phyloP scores from a whole-genome alignment of 2,888 invertebrate genomes.

The Caenorhabditis sp. region DNA sequence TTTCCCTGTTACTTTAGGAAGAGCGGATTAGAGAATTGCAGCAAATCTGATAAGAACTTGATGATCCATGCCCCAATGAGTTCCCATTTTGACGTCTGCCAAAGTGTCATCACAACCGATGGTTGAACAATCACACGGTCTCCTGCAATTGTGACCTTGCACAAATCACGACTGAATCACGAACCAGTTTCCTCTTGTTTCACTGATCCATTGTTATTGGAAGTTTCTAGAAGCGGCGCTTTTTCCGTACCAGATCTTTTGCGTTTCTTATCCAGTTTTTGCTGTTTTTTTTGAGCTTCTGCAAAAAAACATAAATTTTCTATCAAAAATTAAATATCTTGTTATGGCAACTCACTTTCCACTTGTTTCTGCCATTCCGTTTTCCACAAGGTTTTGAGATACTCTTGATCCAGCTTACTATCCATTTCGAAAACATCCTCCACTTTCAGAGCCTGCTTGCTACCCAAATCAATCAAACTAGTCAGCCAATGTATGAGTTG shows the following conservation, averaged over 20 bases:
- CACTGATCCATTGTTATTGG: slow-evolving; percentile 54
- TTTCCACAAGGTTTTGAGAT: slow-evolving; percentile 74
- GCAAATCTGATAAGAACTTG: slow-evolving; percentile 78
- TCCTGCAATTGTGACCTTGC: not conserved
- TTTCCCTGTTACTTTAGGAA: slow-evolving; percentile 75
- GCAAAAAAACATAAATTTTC: slow-evolving; percentile 16
- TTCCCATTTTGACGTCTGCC: slow-evolving; percentile 78
- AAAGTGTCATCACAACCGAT: slow-evolving; percentile 76
- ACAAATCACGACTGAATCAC: slow-evolving; percentile 18
- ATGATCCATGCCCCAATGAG: slow-evolving; percentile 75
- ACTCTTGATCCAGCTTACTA: slow-evolving; percentile 73
- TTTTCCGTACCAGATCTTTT: slow-evolving; percentile 46
- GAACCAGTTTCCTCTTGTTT: slow-evolving; percentile 40
- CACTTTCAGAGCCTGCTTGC: slow-evolving; percentile 71
- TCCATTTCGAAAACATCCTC: slow-evolving; percentile 78
- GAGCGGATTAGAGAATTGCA: slow-evolving; percentile 79
- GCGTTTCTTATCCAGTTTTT: slow-evolving; percentile 34
- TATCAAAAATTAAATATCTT: not conserved
- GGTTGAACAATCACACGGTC: slow-evolving; percentile 55
- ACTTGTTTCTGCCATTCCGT: slow-evolving; percentile 64
- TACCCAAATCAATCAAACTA: slow-evolving; percentile 72
- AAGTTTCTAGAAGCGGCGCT: slow-evolving; percentile 41
- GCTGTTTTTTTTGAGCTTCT: slow-evolving; percentile 41
- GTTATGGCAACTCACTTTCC: slow-evolving; percentile 49
- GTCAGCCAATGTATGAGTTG: slow-evolving; percentile 79